Conservation (phyloP, 2,113 vertebrate genomes). For the Cololabis saira region DNA sequence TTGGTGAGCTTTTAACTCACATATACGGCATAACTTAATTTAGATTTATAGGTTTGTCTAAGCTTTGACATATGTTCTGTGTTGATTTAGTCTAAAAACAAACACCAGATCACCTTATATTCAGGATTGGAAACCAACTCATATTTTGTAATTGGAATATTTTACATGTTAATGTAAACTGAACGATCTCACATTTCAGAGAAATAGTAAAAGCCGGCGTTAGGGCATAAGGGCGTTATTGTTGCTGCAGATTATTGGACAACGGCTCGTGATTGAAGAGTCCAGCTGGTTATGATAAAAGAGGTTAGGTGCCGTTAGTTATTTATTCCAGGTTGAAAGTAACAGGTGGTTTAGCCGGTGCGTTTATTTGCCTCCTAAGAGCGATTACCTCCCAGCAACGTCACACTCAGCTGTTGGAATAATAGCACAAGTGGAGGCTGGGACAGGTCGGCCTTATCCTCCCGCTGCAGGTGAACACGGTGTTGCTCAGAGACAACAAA, state of each 20-base stretch:
- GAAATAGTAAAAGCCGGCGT: not conserved
- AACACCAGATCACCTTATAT: slow-evolving; percentile 32
- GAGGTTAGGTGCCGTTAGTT: too few species aligned
- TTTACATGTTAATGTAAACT: slow-evolving; percentile 11
- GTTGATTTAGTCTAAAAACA: slow-evolving; percentile 34
- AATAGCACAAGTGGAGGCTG: slow-evolving; percentile 24
- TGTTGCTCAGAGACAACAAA: not conserved
- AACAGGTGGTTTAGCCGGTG: too few species aligned
- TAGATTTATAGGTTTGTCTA: slow-evolving; percentile 50
- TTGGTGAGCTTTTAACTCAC: slow-evolving; percentile 20
- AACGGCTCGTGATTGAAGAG: too few species aligned
- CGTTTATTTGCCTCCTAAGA: too few species aligned
- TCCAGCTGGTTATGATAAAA: too few species aligned
- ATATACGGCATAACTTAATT: slow-evolving; percentile 61
- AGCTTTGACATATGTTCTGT: slow-evolving; percentile 38
- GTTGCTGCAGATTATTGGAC: too few species aligned
- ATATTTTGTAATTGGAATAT: slow-evolving; percentile 29
- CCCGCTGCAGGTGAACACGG: too few species aligned
- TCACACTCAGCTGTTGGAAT: slow-evolving; percentile 5
- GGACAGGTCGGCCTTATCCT: slow-evolving; percentile 26
- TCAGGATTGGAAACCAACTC: slow-evolving; percentile 27
- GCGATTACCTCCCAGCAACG: not conserved
- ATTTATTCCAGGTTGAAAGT: too few species aligned
- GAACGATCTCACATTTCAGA: slow-evolving; percentile 13
- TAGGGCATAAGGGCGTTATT: too few species aligned